phyloP scores from a whole-genome alignment of 1,140 invertebrate genomes.

The Drosophila insularis region DNA sequence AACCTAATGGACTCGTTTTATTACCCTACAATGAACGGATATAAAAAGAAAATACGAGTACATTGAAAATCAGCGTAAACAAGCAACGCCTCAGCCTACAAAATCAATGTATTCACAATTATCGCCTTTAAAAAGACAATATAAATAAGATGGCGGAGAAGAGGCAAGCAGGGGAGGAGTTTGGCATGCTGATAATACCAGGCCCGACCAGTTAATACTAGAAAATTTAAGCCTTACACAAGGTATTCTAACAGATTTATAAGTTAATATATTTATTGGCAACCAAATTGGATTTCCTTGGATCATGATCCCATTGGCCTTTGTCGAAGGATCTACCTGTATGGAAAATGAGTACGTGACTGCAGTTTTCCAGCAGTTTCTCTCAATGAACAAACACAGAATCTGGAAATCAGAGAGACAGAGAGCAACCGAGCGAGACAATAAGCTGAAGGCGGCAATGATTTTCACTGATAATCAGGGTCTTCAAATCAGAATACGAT shows the following conservation, averaged over 20 bases:
- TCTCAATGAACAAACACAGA: background rate
- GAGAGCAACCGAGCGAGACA: constrained; percentile 38
- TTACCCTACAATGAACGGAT: background rate
- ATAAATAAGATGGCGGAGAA: background rate
- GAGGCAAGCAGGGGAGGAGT: background rate
- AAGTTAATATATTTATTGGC: background rate
- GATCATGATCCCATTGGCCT: background rate
- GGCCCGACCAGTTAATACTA: constrained; percentile 45
- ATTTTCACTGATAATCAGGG: constrained; percentile 5
- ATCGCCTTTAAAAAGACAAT: constrained; percentile 37
- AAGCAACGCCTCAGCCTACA: background rate
- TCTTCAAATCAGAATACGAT: constrained; percentile 24
- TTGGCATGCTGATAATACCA: constrained; percentile 61
- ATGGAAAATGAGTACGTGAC: background rate
- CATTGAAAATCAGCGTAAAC: constrained; percentile 4
- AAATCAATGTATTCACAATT: constrained; percentile 3
- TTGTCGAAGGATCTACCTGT: background rate
- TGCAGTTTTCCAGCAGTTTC: background rate
- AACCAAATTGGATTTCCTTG: background rate
- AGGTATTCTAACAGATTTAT: background rate
- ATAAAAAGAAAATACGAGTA: constrained; percentile 1
- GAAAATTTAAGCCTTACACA: constrained; percentile 45
- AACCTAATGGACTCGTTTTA: background rate
- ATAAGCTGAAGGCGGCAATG: constrained; percentile 21
- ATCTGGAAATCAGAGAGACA: background rate